Conservation (phyloP, 2,113 vertebrate genomes). For the Myiozetetes cayanensis region DNA sequence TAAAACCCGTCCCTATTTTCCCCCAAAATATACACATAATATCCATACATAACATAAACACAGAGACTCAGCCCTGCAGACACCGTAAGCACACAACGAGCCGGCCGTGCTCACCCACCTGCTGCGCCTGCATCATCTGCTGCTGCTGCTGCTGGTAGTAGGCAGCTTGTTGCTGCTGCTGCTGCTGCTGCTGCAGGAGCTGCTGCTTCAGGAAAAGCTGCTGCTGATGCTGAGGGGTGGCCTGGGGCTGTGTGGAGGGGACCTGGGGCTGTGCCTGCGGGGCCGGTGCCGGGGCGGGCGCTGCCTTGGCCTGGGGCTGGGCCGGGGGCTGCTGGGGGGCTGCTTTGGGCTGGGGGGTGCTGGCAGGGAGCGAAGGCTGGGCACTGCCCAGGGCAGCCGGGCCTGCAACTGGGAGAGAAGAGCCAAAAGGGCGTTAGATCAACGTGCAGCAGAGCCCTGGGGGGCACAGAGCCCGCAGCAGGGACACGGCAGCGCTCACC, state of each 20-base stretch:
- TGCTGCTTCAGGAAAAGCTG: conserved; percentile 89
- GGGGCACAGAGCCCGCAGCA: fast-evolving
- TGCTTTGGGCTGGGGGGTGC: conserved; percentile 72
- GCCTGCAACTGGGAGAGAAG: conserved; percentile 25
- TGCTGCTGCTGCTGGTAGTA: conserved; percentile 68
- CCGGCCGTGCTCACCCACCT: conserved; percentile 68
- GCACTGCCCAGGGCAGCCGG: conserved; percentile 24
- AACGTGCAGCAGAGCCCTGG: fast-evolving
- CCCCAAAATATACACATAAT: background rate
- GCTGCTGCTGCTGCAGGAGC: conserved; percentile 64
- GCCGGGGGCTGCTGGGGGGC: conserved; percentile 68
- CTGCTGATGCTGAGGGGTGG: conserved; percentile 86
- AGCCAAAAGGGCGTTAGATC: fast-evolving
- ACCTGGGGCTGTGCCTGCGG: conserved; percentile 53
- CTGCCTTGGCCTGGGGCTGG: conserved; percentile 70
- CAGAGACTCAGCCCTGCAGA: background rate
- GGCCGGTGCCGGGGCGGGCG: background rate
- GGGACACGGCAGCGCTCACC: fast-evolving
- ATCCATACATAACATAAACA: too few relatives aligned
- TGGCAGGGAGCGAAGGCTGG: conserved; percentile 68
- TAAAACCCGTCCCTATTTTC: background rate
- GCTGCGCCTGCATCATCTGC: conserved; percentile 79
- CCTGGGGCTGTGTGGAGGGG: conserved; percentile 73
- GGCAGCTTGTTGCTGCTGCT: conserved; percentile 54
- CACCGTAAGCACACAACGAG: background rate